phyloP scores from a whole-genome alignment of 2,113 vertebrate species.

The Alexandromys fortis region DNA sequence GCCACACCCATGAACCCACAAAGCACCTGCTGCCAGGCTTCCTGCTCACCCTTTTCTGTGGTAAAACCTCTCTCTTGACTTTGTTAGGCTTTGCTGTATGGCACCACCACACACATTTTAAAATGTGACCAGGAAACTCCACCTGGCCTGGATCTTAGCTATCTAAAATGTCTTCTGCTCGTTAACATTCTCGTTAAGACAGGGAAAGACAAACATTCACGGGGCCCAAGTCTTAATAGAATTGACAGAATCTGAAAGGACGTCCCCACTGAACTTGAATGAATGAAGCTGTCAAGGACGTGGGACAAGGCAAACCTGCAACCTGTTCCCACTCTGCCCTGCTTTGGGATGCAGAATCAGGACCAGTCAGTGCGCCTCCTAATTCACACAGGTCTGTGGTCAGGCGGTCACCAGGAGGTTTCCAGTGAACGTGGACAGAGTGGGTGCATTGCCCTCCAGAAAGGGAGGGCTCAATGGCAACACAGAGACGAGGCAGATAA shows the following conservation, averaged over 20 bases:
- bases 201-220: background rate
- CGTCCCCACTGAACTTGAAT: rapidly evolving
- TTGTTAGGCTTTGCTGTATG: background rate
- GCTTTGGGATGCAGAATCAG: background rate
- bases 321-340: background rate
- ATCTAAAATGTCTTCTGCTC: background rate
- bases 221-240: background rate
- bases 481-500: background rate
- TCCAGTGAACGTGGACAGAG: background rate
- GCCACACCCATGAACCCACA: rapidly evolving
- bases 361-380: background rate
- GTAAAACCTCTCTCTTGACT: background rate
- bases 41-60: background rate
- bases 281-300: background rate
- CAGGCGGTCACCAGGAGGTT: background rate
- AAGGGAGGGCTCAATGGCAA: background rate
- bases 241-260: background rate
- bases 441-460: rapidly evolving
- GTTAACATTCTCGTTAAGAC: background rate
- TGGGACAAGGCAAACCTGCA: background rate
- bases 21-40: background rate
- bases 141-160: background rate
- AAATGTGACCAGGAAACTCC: conserved; percentile 1
- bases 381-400: rapidly evolving
- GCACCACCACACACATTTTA: background rate